Percentiles rank a stretch among this genome's conserved stretches.
Evolutionary conservation across 2,888 invertebrate genomes (phyloP).

Genomic region (Campoletis raptor): DNA sequence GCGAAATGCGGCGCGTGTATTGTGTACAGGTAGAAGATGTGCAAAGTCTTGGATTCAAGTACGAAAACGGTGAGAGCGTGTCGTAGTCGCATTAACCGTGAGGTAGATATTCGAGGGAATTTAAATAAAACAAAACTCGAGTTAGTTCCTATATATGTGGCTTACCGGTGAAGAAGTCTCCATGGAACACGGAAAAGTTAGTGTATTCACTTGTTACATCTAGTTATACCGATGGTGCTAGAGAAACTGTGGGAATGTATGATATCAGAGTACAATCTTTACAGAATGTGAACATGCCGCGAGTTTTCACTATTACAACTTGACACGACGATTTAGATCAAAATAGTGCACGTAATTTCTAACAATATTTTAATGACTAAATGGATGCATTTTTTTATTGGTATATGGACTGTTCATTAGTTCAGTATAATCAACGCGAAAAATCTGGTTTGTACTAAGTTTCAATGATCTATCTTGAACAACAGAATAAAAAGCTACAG

Average conservation of each 20-base stretch:
- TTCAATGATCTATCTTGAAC: neutral
- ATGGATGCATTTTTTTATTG: neutral
- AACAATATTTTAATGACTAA: neutral
- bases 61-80: conserved; percentile 47
- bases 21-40: conserved; percentile 27
- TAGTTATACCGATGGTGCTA: conserved; percentile 17
- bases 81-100: conserved; percentile 58
- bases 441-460: neutral
- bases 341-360: neutral
- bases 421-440: neutral
- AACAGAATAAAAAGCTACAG: neutral
- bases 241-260: conserved; percentile 28
- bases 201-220: conserved; percentile 24
- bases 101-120: conserved; percentile 35
- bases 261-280: neutral
- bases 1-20: neutral
- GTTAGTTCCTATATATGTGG: conserved; percentile 4
- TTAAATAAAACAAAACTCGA: conserved; percentile 32
- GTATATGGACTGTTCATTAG: neutral
- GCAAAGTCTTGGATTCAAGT: conserved; percentile 52
- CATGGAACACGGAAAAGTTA: neutral
- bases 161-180: conserved; percentile 23
- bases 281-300: neutral
- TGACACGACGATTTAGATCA: neutral
- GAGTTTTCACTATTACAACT: neutral